phyloP scores from a whole-genome alignment of 2,797 vertebrate genomes.

The Poecilia picta region DNA sequence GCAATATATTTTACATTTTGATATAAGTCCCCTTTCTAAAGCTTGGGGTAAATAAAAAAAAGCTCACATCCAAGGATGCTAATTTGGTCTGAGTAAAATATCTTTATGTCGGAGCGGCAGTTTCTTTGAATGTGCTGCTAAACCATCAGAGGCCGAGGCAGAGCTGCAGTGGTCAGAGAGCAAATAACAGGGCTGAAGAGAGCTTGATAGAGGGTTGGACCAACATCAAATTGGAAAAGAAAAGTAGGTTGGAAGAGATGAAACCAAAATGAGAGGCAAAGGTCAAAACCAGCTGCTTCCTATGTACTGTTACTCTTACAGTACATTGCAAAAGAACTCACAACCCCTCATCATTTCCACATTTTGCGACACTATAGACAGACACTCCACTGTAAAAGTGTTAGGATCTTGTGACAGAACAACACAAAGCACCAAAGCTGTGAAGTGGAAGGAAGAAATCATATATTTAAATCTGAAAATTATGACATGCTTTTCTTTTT shows the following conservation, averaged over 20 bases:
- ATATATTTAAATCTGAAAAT: not conserved
- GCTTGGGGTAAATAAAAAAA: constrained; percentile 17
- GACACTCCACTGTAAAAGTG: not conserved
- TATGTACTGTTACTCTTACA: constrained; percentile 25
- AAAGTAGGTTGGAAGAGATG: constrained; percentile 10
- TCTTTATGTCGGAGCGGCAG: constrained; percentile 24
- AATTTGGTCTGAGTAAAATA: constrained; percentile 30
- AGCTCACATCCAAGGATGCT: not conserved
- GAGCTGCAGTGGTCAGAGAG: constrained; percentile 28
- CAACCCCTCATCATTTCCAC: not conserved
- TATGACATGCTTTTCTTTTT: not conserved
- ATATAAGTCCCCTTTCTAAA: constrained; percentile 37
- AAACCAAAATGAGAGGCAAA: constrained; percentile 33
- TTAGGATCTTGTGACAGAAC: not conserved
- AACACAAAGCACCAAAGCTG: not conserved
- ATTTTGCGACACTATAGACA: not conserved
- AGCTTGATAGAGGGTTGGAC: constrained; percentile 40
- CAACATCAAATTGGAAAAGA: constrained; percentile 18
- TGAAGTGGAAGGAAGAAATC: not conserved
- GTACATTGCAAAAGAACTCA: not conserved
- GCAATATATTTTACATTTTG: constrained; percentile 32
- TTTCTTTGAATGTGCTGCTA: constrained; percentile 15
- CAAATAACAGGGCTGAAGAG: constrained; percentile 42
- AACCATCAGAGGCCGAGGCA: constrained; percentile 6
- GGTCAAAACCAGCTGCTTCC: constrained; percentile 41